Base-by-base conservation (phyloP, 2,113 vertebrate species). In the Poicephalus meyeri region DNA sequence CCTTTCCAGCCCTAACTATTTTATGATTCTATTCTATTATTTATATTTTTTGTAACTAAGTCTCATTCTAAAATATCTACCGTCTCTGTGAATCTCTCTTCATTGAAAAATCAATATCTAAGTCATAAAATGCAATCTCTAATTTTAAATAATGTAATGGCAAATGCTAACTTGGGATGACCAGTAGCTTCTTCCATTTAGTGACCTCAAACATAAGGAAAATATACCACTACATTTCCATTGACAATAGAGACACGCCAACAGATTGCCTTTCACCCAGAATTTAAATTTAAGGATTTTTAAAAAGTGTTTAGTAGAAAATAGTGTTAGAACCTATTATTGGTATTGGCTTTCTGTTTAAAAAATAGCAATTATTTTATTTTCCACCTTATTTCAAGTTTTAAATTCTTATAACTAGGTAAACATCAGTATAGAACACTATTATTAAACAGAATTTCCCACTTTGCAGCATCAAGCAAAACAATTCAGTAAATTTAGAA, bases 401-500 rank as follows among this genome's bases (percentile, higher is more conserved):
- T 35, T 29, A 55, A 78, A 60, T 89, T 77, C 23, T 44, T 55
- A 6, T 18, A 82, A 39, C 47, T 78, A 58, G 14, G 65, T 19
- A 89, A 72, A 73, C 25, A 63, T 33, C 41, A 50, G 6, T 31
- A 69, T 35, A 61, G 60, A 84, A 9, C 6, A 13, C 35, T 55
- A 41, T 39, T 68, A 71, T 50, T 84, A 29, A 74, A 63, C 9
- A 86, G 37, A 66, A 81, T 84, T 83, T 74, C 49, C 53, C 42
- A 37, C 39, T 87, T 81, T 85, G 24, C 24, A 86, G 37, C 60
- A 60, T 15, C 25, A 49, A 15, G 37, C 15, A 85, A 93, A 94
- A 78, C 52, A 88, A 86, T 49, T 74, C 65, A 76, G 64, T 44
- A 91, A 64, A 81, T 83, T 92, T 80, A 88, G 64, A 86, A 91